Evolutionary conservation across 64 coral and sea anemone genomes (phyloP), one percentile per base, ranked within the genome.

Genomic region (Catalaphyllia jardinei): DNA sequence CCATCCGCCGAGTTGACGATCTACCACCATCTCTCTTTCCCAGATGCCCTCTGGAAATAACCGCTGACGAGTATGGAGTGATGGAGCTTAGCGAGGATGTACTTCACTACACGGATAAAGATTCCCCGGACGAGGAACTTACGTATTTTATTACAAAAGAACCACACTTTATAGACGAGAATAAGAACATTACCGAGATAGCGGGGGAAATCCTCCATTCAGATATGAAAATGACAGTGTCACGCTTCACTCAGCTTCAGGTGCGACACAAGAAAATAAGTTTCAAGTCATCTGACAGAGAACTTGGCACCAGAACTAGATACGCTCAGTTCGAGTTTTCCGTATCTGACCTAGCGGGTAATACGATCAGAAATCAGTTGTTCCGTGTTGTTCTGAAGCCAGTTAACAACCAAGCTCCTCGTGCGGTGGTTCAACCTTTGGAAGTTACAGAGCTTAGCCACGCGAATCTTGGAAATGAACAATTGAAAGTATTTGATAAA

Each of bases 241-340:
- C 87, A 4, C 90, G 89, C 8, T 99, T 99, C 72, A 99, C 91
- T 1, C 97, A 99, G 54, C 60, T 73, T 27, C 90, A 99, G 29
- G 69, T 99, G 52, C 89, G 90, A 50, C 94, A 99, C 86, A 76
- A 77, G 14, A 99, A 95, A 75, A 81, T 99, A 24, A 83, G 64
- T 19, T 99, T 89, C 79, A 85, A 95, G 46, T 83, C 97, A 46
- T 83, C 97, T 24, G 75, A 95, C 78, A 63, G 84, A 7, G 91
- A 95, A 57, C 79, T 93, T 30, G 88, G 87, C 4, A 76, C 90
- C 31, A 60, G 74, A 22, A 88, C 91, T 29, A 93, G 94, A 79
- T 89, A 93, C 76, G 91, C 78, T 27, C 97, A 99, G 74, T 95
- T 99, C 79, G 88, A 90, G 79, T 99, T 99, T 84, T 95, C 93